These are phyloP conservation scores for Labia minor DNA, from an alignment of 2,888 invertebrate species.

Conservation along the genomic window DNA sequence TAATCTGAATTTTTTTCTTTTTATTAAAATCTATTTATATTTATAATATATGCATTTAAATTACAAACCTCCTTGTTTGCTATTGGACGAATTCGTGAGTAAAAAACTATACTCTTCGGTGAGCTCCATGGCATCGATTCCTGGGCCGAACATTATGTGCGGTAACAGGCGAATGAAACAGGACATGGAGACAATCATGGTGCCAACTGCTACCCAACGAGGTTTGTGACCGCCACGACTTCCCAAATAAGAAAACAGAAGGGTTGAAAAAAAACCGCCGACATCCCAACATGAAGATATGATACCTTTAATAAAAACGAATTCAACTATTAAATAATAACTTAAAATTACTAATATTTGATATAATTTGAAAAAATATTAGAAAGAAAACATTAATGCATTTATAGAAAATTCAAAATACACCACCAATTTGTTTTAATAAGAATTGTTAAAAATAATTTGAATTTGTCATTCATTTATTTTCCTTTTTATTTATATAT, in stretches of 20 bases:
- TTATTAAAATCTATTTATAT: too few species aligned
- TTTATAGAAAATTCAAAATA: too few species aligned
- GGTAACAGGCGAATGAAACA: constrained; percentile 40
- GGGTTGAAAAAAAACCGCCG: constrained; percentile 22
- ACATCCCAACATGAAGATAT: constrained; percentile 21
- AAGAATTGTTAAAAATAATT: too few species aligned
- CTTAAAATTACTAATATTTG: too few species aligned
- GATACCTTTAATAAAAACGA: constrained; percentile 18
- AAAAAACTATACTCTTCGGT: constrained; percentile 26
- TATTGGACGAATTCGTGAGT: background rate
- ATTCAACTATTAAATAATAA: background rate
- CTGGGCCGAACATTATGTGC: constrained; percentile 30
- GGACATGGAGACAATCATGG: constrained; percentile 46
- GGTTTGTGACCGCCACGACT: constrained; percentile 46
- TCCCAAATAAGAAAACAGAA: constrained; percentile 29
- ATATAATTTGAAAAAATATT: too few species aligned
- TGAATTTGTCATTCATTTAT: too few species aligned
- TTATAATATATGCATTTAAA: too few species aligned
- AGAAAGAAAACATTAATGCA: too few species aligned
- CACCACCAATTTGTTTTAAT: too few species aligned
- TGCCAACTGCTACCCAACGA: constrained; percentile 54
- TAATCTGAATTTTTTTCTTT: too few species aligned
- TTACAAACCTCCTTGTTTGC: background rate
- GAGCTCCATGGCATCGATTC: constrained; percentile 28
- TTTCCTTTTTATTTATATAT: too few species aligned